Evolutionary conservation across 1,140 invertebrate genomes (phyloP).

Genomic region (Eueides isabella): DNA sequence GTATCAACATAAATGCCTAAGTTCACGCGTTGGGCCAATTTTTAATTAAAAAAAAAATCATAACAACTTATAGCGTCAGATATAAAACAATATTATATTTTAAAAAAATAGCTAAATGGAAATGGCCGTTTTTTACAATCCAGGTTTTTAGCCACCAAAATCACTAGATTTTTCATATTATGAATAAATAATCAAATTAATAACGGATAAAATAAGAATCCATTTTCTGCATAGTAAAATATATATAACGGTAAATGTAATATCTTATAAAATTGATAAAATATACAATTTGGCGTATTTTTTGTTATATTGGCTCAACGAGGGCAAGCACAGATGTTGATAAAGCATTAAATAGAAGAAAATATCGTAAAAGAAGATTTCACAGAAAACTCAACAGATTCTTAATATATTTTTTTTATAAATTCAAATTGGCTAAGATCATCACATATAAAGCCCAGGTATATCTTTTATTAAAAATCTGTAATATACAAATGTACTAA

Average conservation of each 20-base stretch:
- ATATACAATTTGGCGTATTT: background rate
- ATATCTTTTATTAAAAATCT: background rate
- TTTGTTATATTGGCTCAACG: background rate
- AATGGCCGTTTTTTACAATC: too few relatives aligned
- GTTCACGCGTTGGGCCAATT: background rate
- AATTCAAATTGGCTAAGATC: background rate
- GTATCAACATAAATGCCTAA: constrained; percentile 5
- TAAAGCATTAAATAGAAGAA: constrained; percentile 1
- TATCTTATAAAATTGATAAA: background rate
- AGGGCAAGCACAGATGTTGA: background rate
- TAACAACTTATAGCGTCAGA: too few relatives aligned
- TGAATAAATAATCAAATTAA: too few relatives aligned
- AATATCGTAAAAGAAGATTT: background rate
- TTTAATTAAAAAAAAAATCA: background rate
- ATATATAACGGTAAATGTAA: too few relatives aligned
- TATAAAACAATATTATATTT: too few relatives aligned
- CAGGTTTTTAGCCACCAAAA: too few relatives aligned
- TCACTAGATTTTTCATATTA: too few relatives aligned
- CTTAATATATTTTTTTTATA: background rate
- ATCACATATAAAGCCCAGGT: background rate
- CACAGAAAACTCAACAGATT: background rate
- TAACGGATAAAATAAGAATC: too few relatives aligned
- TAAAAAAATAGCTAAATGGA: too few relatives aligned
- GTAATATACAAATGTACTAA: constrained; percentile 5
- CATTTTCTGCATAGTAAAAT: too few relatives aligned